phyloP scores from a whole-genome alignment of 2,113 vertebrate species.

The Dissostichus mawsoni region DNA sequence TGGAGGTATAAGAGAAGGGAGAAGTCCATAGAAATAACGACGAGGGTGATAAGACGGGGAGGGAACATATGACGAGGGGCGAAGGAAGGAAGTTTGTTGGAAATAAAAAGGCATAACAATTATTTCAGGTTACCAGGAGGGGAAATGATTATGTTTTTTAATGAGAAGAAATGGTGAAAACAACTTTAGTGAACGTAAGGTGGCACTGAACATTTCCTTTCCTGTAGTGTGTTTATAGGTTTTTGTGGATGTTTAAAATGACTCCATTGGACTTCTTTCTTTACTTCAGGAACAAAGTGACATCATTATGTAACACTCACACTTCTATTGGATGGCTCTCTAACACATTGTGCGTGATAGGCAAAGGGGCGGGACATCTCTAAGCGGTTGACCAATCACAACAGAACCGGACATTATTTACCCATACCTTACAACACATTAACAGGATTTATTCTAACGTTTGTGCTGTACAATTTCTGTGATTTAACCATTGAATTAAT shows the following conservation, averaged over 20 bases:
- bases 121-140: not conserved
- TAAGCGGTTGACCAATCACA: too few relatives aligned
- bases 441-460: not conserved
- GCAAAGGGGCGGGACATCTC: too few relatives aligned
- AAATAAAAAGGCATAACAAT: not conserved
- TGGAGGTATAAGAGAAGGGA: not conserved
- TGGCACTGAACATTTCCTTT: not conserved
- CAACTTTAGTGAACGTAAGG: not conserved
- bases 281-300: too few relatives aligned
- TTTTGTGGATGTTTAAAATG: too few relatives aligned
- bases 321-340: too few relatives aligned
- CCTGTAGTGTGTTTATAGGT: too few relatives aligned
- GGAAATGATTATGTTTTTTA: not conserved
- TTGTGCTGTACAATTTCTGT: not conserved
- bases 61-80: constrained; percentile 7
- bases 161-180: not conserved
- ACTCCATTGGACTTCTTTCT: too few relatives aligned
- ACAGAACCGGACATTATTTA: too few relatives aligned
- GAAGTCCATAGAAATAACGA: constrained; percentile 10
- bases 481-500: too few relatives aligned
- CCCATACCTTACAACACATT: not conserved
- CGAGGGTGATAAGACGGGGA: constrained; percentile 23
- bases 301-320: too few relatives aligned
- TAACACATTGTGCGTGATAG: too few relatives aligned
- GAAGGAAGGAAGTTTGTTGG: not conserved